Evolutionary conservation across 2,888 invertebrate species (phyloP), one percentile per base, ranked within the genome.

Genomic region (Microplitis manilae): DNA sequence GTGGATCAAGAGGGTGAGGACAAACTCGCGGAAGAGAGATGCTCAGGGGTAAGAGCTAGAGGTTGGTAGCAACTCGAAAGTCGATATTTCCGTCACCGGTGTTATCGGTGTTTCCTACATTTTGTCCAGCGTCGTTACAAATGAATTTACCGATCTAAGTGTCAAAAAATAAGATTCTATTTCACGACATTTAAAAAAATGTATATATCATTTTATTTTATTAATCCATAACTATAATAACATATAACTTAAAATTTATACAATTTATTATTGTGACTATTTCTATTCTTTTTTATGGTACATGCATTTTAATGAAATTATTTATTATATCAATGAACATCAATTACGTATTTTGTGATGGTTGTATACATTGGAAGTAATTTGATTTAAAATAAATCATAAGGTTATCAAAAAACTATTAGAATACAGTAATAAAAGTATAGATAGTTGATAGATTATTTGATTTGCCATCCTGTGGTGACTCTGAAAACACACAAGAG

Each of bases 61-160:
- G 80, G 77, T 83, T 50, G 81, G 79, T 79, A 79, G 79, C 81
- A 80, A 79, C 80, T 84, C 87, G 87, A 87, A 88, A 88, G 88
- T 88, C 87, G 88, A 88, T 88, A 88, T 88, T 88, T 88, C 88
- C 88, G 88, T 87, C 88, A 88, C 85, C 85, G 87, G 86, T 85
- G 87, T 88, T 88, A 88, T 88, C 87, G 86, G 86, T 85, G 87
- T 87, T 88, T 87, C 87, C 88, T 88, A 85, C 85, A 84, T 84
- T 85, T 84, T 83, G 85, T 86, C 86, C 86, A 86, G 86, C 85
- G 85, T 85, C 85, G 84, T 82, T 85, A 83, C 84, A 87, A 87
- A 88, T 84, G 85, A 87, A 87, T 85, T 87, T 87, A 87, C 85
- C 85, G 86, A 87, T 87, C 87, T 86, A 87, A 87, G 87, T 86